Evolutionary conservation across 2,797 vertebrate species (phyloP).

Genomic region (Tamandua tetradactyla): DNA sequence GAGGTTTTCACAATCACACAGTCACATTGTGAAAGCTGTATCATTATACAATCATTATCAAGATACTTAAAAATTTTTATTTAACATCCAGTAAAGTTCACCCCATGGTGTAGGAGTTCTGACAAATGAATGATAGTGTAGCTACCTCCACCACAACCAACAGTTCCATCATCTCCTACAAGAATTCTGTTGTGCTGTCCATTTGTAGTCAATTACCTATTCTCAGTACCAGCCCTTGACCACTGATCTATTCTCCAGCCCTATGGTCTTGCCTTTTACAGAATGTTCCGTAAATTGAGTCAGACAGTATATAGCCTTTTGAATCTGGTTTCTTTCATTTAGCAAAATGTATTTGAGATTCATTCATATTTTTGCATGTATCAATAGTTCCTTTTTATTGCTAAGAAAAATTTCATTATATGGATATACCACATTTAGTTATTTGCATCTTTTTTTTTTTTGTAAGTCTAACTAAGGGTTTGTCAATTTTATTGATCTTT

Average conservation of each 20-base stretch:
- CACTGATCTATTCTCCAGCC: not conserved
- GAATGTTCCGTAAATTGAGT: not conserved
- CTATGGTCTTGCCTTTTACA: not conserved
- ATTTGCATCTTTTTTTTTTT: no score
- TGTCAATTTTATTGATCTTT: no score
- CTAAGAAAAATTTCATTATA: not conserved
- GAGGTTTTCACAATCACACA: no score
- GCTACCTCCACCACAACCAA: not conserved
- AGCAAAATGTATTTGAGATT: constrained; percentile 2
- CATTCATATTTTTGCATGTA: not conserved
- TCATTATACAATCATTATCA: no score
- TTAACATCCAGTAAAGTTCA: not conserved
- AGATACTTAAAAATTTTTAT: not conserved
- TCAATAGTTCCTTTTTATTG: not conserved
- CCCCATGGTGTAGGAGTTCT: constrained; percentile 10
- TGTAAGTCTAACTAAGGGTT: no score
- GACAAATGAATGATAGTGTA: not conserved
- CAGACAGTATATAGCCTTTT: not conserved
- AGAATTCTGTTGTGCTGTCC: not conserved
- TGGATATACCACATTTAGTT: not conserved
- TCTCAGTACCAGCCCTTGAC: not conserved
- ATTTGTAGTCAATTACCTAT: not conserved
- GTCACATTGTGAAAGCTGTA: no score
- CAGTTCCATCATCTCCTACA: not conserved
- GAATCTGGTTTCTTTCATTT: constrained; percentile 33